Evolutionary conservation across 2,888 invertebrate species (phyloP).

Genomic region (Macrosiphum euphorbiae): DNA sequence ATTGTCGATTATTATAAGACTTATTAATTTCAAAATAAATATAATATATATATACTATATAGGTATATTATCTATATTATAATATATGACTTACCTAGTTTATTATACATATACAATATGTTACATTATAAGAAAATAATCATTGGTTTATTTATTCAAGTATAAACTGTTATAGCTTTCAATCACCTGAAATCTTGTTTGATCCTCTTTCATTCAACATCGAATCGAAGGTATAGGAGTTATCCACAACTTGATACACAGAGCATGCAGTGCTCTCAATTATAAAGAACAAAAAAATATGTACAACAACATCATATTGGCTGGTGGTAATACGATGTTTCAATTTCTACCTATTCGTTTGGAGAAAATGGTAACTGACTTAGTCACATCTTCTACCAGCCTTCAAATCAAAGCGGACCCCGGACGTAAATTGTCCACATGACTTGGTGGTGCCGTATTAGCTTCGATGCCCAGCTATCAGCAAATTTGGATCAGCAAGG

Average conservation of each 20-base stretch:
- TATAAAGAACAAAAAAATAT: slow-evolving; percentile 92
- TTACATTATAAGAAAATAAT: background rate
- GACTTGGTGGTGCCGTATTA: slow-evolving; percentile 98
- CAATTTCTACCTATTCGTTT: slow-evolving; percentile 97
- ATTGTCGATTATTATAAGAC: background rate
- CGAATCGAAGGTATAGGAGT: slow-evolving; percentile 83
- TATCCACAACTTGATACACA: slow-evolving; percentile 91
- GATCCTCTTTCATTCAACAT: slow-evolving; percentile 91
- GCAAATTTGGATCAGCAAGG: slow-evolving; percentile 97
- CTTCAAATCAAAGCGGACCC: slow-evolving; percentile 88
- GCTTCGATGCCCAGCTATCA: slow-evolving; percentile 91
- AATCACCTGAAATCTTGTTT: slow-evolving; percentile 90
- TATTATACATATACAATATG: background rate
- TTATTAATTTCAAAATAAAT: background rate
- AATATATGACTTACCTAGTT: background rate
- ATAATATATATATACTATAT: too few relatives aligned
- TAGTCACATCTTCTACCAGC: slow-evolving; percentile 77
- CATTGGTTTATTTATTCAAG: background rate
- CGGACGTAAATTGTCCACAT: slow-evolving; percentile 96
- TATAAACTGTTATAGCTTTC: slow-evolving; percentile 74
- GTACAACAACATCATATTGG: slow-evolving; percentile 86
- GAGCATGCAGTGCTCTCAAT: slow-evolving; percentile 95
- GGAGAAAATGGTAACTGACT: slow-evolving; percentile 96
- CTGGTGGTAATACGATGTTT: slow-evolving; percentile 91
- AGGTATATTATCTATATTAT: background rate